Evolutionary conservation across 2,797 vertebrate genomes (phyloP), one percentile per base, ranked within the genome.

Genomic region (Naso thynnoides): DNA sequence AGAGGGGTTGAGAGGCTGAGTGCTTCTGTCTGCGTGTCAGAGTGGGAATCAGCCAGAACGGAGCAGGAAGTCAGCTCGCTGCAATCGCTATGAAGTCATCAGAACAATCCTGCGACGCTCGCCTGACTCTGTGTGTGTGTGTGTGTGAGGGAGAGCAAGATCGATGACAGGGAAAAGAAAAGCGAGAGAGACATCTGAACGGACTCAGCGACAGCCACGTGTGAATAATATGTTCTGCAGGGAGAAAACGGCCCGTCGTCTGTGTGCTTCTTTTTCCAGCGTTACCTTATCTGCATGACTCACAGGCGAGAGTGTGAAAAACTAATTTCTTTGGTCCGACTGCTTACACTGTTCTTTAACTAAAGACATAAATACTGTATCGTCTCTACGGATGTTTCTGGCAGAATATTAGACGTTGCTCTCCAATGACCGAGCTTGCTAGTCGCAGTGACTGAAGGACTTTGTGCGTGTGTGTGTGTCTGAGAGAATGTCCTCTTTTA

Each of bases 401-500:
- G 27, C 29, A 67, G 61, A 71, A 68, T 57, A 68, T 47, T 24
- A 50, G 39, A 48, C 54, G 60, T 73, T 39, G 4, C 38, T 75
- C 73, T 83, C 36, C 52, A 82, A 65, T 61, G 44, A 62, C 63
- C 42, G 66, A 70, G 59, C 36, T 2, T 65, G 39, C 67, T 33
- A 10, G 53, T 16, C 47, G 48, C 59, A 26, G 36, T 19, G 71
- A 41, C 73, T 81, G 70, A 70, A 70, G 54, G 67, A 53, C 53
- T 70, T 57, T 73, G 42, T 59, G 23, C 61, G 61, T 49, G 73
- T 77, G 59, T 70, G 56, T 69, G 68, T 78, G 70, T 56, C 6
- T 44, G 19, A 63, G 81, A 91, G 73, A 93, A 93, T 90, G 88
- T 84, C 77, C 74, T 77, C 83, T 82, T 93, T 94, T 85, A 90